Base-by-base conservation (phyloP, 2,888 invertebrate species). In the Halictus ligatus region DNA sequence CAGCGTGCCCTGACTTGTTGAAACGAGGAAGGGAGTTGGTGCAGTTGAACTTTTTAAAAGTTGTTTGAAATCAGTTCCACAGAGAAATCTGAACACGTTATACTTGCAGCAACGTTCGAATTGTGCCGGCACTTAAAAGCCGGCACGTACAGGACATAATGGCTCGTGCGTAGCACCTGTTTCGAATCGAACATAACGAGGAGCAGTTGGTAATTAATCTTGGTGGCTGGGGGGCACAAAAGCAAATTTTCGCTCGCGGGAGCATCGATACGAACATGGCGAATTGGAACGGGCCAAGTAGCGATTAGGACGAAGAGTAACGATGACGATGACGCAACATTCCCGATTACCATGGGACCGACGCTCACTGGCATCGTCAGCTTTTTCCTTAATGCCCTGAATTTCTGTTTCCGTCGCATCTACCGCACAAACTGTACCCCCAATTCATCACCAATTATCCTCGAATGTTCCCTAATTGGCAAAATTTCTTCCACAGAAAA, bases 261-360 rank as follows among this genome's bases (percentile, higher is more conserved):
- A 35, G 18, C 54, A 35, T 58, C 74, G 74, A 54, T 75, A 48
- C 60, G 12, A 10, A 40, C 35, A 21, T 6, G 54, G 74, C 35
- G 54, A 75, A 54, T 50, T 40, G 40, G 54, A 75, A 54, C 74
- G 54, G 74, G 74, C 74, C 74, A 58, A 75, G 74, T 29, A 75
- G 74, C 74, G 74, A 75, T 75, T 75, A 75, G 54, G 21, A 73
- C 69, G 50, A 73, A 58, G 40, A 75, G 54, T 40, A 75, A 75
- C 74, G 74, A 54, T 40, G 74, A 54, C 74, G 74, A 46, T 72
- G 72, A 40, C 46, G 72, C 72, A 40, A 72, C 72, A 46, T 35
- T 46, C 10, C 18, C 15, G 18, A 21, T 21, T 21, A 43, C 40
- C 40, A 43, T 69, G 67, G 67, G 67, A 35, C 67, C 67, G 13